Evolutionary conservation across 2,888 invertebrate genomes (phyloP).

Genomic region (Panzeria rudis): DNA sequence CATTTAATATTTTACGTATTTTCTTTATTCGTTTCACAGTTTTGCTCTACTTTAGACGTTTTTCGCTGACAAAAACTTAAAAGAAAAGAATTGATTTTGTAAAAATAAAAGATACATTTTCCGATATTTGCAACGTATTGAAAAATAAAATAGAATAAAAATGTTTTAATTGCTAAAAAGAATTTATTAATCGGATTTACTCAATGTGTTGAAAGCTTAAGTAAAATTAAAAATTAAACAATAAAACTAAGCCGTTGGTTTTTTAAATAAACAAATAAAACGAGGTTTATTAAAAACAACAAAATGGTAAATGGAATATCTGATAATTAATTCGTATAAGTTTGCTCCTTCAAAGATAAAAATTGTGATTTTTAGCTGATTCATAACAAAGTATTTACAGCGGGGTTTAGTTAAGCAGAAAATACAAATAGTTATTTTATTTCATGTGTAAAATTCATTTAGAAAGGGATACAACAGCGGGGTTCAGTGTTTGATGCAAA

Average conservation of each 20-base stretch:
- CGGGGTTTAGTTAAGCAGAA: background rate
- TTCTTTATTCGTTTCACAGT: conserved; percentile 52
- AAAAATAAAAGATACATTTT: conserved; percentile 3
- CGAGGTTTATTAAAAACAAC: background rate
- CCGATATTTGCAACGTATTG: conserved; percentile 37
- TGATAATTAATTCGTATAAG: background rate
- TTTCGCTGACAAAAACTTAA: conserved; percentile 58
- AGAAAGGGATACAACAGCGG: no score
- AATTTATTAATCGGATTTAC: conserved; percentile 36
- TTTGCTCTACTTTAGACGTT: conserved; percentile 66
- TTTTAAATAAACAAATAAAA: background rate
- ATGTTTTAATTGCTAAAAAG: conserved; percentile 12
- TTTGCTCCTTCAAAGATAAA: background rate
- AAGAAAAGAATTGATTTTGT: conserved; percentile 41
- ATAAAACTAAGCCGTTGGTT: background rate
- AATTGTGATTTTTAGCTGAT: background rate
- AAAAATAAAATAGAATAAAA: conserved; percentile 32
- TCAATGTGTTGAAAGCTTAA: conserved; percentile 24
- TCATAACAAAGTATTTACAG: background rate
- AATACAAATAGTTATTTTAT: no score
- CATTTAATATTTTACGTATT: conserved; percentile 42
- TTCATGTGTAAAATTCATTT: no score
- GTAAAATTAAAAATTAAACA: background rate
- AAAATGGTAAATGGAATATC: conserved; percentile 10
- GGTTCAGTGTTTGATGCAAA: no score